phyloP scores from a whole-genome alignment of 2,113 vertebrate species.

The Regulus satrapa region DNA sequence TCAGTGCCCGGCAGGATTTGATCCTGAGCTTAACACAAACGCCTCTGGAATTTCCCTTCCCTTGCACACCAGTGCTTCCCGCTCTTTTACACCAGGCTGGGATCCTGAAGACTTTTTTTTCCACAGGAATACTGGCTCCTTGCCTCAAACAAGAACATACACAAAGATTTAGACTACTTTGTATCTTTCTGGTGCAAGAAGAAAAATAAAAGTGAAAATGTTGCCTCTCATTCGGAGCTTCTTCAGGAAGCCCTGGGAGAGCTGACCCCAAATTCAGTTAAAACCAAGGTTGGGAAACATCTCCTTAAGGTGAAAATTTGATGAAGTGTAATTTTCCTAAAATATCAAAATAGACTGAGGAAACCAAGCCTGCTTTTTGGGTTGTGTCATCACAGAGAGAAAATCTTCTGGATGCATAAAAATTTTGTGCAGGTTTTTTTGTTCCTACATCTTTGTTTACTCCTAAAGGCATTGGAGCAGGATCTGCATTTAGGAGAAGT shows the following conservation, averaged over 20 bases:
- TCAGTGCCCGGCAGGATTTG: not conserved
- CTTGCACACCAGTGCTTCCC: not conserved
- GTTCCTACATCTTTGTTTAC: not conserved
- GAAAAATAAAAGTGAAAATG: not conserved
- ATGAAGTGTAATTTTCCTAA: not conserved
- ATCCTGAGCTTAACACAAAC: accelerated
- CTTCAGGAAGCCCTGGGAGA: not conserved
- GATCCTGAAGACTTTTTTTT: too few species aligned
- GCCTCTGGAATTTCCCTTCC: not conserved
- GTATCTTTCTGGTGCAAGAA: not conserved
- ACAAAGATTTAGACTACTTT: accelerated
- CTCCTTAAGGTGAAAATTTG: not conserved
- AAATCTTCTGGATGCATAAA: not conserved
- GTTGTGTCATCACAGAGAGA: not conserved
- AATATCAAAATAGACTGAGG: not conserved
- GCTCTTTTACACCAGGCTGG: not conserved
- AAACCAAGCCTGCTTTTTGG: not conserved
- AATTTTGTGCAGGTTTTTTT: not conserved
- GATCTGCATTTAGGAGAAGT: not conserved
- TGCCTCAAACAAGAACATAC: not conserved
- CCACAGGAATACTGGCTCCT: not conserved
- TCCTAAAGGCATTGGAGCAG: not conserved
- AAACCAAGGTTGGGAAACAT: not conserved
- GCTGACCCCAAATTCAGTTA: not conserved
- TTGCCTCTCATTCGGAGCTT: not conserved